Percentiles rank a stretch among this genome's conserved stretches.
Evolutionary conservation across 2,797 vertebrate genomes (phyloP).

Genomic region (Acanthiza pusilla): DNA sequence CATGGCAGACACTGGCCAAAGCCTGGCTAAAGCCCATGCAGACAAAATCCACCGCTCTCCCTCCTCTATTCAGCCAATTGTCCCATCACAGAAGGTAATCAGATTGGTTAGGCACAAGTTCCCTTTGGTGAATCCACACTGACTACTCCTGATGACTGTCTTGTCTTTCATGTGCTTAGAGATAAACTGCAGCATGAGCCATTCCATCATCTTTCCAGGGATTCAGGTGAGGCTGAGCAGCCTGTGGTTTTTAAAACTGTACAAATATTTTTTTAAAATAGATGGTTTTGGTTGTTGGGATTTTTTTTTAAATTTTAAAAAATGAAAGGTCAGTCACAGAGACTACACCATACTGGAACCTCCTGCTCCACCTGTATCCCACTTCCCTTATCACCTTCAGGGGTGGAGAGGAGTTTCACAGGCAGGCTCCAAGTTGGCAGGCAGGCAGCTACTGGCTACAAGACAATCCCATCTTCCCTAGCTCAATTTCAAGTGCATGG

Average conservation of each 20-base stretch:
- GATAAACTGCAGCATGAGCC: not conserved
- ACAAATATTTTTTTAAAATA: not conserved
- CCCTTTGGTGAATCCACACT: not conserved
- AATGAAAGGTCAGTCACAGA: not conserved
- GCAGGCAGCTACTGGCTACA: not conserved
- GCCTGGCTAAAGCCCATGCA: not conserved
- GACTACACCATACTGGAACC: not conserved
- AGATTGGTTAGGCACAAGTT: not conserved
- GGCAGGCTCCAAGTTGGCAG: not conserved
- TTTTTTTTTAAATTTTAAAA: not conserved
- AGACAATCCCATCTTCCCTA: not conserved
- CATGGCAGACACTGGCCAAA: not conserved
- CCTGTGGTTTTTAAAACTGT: not conserved
- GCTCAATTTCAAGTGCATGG: not conserved
- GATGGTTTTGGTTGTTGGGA: not conserved
- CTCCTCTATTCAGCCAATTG: not conserved
- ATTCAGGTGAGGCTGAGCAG: not conserved
- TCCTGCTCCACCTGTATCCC: not conserved
- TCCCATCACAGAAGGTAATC: not conserved
- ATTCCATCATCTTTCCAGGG: not conserved
- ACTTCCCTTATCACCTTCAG: not conserved
- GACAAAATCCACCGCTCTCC: not conserved
- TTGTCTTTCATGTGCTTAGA: not conserved
- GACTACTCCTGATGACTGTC: not conserved
- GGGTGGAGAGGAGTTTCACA: not conserved